phyloP scores from a whole-genome alignment of 2,797 vertebrate species.

The Gymnothorax reevesii region DNA sequence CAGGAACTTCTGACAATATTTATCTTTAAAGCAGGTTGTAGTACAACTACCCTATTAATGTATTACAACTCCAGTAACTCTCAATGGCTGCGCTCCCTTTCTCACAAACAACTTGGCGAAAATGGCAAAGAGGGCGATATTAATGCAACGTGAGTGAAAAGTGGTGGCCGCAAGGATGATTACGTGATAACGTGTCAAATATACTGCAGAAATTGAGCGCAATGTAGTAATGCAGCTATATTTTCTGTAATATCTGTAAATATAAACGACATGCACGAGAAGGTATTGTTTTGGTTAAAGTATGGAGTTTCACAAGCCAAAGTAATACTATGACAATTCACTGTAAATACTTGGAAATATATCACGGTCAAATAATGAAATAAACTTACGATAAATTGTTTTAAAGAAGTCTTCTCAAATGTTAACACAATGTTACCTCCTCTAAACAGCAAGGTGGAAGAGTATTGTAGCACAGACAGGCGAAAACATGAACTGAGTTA shows the following conservation, averaged over 20 bases:
- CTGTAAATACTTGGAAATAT: slow-evolving; percentile 48
- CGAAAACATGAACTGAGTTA: background rate
- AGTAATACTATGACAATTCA: slow-evolving; percentile 17
- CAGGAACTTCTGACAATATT: slow-evolving; percentile 14
- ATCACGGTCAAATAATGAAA: background rate
- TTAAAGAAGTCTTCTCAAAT: background rate
- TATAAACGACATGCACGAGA: slow-evolving; percentile 29
- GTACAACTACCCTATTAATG: slow-evolving; percentile 41
- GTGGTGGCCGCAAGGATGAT: background rate
- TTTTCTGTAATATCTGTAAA: slow-evolving; percentile 41
- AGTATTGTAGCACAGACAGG: background rate
- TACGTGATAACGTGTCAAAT: slow-evolving; percentile 59
- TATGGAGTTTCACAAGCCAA: slow-evolving; percentile 22
- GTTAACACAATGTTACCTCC: background rate
- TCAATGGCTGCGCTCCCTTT: slow-evolving; percentile 60
- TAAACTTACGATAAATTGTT: slow-evolving; percentile 6
- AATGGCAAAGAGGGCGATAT: background rate
- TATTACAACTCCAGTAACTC: slow-evolving; percentile 47
- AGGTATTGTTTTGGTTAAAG: slow-evolving; percentile 31
- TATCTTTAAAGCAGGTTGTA: slow-evolving; percentile 22
- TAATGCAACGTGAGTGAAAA: background rate
- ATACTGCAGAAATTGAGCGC: slow-evolving; percentile 66
- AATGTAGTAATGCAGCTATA: slow-evolving; percentile 72
- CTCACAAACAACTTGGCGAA: slow-evolving; percentile 39
- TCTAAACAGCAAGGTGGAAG: background rate